phyloP scores from a whole-genome alignment of 2,113 vertebrate species.

The Tragulus kanchil region DNA sequence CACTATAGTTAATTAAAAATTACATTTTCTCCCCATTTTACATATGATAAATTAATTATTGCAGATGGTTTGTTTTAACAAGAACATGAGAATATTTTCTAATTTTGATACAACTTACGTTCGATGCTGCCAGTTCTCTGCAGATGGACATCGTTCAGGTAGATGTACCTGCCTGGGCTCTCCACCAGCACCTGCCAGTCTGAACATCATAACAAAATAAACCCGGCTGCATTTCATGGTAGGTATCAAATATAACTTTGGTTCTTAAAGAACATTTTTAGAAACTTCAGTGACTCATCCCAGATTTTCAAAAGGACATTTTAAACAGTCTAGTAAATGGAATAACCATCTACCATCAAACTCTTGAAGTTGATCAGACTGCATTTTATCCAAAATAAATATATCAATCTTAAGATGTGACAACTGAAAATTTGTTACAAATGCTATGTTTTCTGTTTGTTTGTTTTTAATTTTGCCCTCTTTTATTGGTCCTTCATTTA shows the following conservation, averaged over 20 bases:
- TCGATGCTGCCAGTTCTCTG: not conserved
- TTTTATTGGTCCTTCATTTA: no score
- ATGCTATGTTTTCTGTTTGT: not conserved
- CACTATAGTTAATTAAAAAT: not conserved
- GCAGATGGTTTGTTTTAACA: not conserved
- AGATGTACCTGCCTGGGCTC: not conserved
- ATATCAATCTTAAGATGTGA: not conserved
- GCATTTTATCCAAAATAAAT: conserved; percentile 7
- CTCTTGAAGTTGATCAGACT: not conserved
- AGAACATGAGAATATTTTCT: not conserved
- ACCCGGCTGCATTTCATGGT: not conserved
- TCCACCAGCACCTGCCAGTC: conserved; percentile 48
- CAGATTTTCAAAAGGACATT: not conserved
- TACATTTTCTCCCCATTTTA: not conserved
- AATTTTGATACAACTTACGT: not conserved
- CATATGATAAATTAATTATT: not conserved
- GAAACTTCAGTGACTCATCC: not conserved
- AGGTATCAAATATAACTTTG: conserved; percentile 9
- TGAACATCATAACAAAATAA: conserved; percentile 25
- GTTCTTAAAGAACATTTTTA: not conserved
- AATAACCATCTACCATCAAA: not conserved
- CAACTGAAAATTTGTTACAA: not conserved
- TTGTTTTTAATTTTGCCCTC: no score
- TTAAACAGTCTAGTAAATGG: not conserved
- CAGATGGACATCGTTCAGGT: not conserved